Evolutionary conservation across 2,888 invertebrate species (phyloP), one percentile per base, ranked within the genome.

Genomic region (Troides aeacus): DNA sequence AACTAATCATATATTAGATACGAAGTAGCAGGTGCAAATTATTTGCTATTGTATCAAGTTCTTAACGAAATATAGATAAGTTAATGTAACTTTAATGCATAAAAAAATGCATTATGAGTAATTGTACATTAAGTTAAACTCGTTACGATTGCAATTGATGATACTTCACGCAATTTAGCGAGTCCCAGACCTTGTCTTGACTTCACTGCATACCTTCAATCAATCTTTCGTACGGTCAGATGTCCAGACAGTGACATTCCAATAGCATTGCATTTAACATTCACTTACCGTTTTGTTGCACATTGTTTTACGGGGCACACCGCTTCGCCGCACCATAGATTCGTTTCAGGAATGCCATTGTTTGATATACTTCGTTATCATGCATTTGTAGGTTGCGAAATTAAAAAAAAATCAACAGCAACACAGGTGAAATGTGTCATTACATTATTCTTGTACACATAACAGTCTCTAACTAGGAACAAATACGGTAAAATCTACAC

Each of bases 111-210:
- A 46, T 15, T 46, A n/a, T 7, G 21, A 10, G 1, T 56, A 10
- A 21, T 21, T 6, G 56, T 56, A 58, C 30, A 46, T 4, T n/a
- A 50, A 18, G 59, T 65, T 50, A 50, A 18, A 63, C 46, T 63
- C 46, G 63, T 30, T 58, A 36, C 18, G 24, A 68, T 68, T 50
- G 30, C 30, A 63, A 68, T 59, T 68, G 63, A 68, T 63, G 68
- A 50, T 23, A 66, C 63, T 70, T 60, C 69, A 72, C 65, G 62
- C 70, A 66, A 68, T 67, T 70, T 70, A 71, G 46, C 59, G 58
- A 63, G 56, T 68, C 59, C 62, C 68, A 63, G 58, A 68, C 63
- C 63, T 68, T 63, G 21, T 46, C 15, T 36, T n/a, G 6, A 64
- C 64, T 50, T 60, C 42, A 36, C 53, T 68, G 60, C 53, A 64